Base-by-base conservation (phyloP, 2,888 invertebrate genomes). In the Thera britannica region DNA sequence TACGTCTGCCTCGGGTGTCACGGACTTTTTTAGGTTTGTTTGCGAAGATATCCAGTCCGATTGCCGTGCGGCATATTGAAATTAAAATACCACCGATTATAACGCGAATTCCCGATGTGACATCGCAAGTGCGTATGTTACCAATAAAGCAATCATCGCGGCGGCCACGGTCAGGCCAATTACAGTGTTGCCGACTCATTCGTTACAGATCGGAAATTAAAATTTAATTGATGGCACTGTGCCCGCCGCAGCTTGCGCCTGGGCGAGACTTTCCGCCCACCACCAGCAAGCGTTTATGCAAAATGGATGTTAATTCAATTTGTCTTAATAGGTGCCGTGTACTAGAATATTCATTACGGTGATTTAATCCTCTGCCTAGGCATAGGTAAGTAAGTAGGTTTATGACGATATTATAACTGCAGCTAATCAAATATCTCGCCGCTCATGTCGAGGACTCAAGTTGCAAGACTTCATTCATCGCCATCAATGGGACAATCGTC, bases 81-180 rank as follows among this genome's bases (percentile, higher is more conserved):
- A 85, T 86, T 81, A 80, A 86, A 85, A 84, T 83, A 75, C 79
- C 77, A 73, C 72, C 71, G 73, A 71, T 78, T 80, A 79, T 82
- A 79, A 79, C 79, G 79, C 77, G 77, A 82, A 81, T 83, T 79
- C 83, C 79, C 81, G 80, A 82, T 81, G 81, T 79, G 82, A 84
- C 82, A 79, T 76, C 72, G 74, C 75, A 76, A 70, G 79, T 80
- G 62, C 85, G 83, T 87, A 84, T 83, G 87, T 81, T 84, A 83
- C 85, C 92, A 92, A 92, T 93, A 93, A 93, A 92, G 90, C 85
- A 90, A 92, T 92, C 89, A 90, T 86, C 86, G 81, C 80, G 80
- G 87, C 81, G 83, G 85, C 74, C 83, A 77, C 81, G 83, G 85
- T 74, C 83, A 77, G 82, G 77, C 88, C 91, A 92, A 92, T 93